Percentiles rank a stretch among this genome's conserved stretches.
Conservation (phyloP, 2,113 vertebrate genomes). For the Dolichotis patagonum region DNA sequence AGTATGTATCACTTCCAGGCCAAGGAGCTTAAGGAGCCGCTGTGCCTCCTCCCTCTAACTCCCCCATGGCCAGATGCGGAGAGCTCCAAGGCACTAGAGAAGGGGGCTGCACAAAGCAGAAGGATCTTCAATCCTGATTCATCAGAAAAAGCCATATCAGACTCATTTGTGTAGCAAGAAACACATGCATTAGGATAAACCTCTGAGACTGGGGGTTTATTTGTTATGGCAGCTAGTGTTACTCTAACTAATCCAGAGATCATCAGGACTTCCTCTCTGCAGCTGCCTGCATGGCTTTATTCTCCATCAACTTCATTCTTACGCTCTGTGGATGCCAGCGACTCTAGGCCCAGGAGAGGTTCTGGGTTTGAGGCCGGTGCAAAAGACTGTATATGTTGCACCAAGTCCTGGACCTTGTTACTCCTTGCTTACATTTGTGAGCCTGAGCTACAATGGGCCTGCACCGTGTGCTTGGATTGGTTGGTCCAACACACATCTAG, state of each 20-base stretch:
- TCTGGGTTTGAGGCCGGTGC: not conserved
- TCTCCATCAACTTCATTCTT: not conserved
- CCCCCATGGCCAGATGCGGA: not conserved
- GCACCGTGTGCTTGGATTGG: not conserved
- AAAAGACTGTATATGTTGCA: fast-evolving
- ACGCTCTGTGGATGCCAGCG: fast-evolving
- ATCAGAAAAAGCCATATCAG: not conserved
- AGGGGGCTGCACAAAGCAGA: not conserved
- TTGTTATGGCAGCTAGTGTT: not conserved
- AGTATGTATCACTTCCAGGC: not conserved
- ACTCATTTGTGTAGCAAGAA: not conserved
- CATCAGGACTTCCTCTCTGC: not conserved
- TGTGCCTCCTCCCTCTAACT: not conserved
- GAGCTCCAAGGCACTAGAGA: not conserved
- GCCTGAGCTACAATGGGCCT: not conserved
- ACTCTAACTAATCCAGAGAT: not conserved
- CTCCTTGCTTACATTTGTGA: not conserved
- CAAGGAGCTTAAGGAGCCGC: not conserved
- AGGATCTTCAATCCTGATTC: not conserved
- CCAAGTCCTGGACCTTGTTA: not conserved
- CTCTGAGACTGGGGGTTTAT: not conserved
- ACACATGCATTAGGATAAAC: not conserved
- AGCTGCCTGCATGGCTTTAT: not conserved
- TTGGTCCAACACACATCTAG: not conserved
- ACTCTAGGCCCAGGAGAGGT: not conserved